Evolutionary conservation across 2,888 invertebrate species (phyloP), one percentile per base, ranked within the genome.

Genomic region (Amblyjoppa proteus): DNA sequence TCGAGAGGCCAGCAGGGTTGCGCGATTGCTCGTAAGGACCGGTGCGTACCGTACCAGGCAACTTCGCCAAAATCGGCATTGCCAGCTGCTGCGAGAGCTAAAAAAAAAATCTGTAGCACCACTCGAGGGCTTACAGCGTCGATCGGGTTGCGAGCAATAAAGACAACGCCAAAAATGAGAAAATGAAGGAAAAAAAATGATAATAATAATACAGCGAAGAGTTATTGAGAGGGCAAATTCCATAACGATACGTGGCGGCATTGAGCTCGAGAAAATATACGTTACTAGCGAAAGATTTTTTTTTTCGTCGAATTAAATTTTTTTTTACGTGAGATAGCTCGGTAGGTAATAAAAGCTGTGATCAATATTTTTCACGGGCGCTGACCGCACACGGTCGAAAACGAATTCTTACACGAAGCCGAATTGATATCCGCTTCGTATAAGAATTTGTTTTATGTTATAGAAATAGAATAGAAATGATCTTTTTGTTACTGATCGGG

Each of bases 41-140:
- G 20, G 20, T 20, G 38, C 41, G 56, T 45, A 20, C 66, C 41
- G 56, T 45, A 20, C 66, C 16, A 31, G 49, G 28, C 31, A 61
- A 13, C 64, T 51, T 64, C 28, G 34, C n/a, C 76, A 38, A 76
- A 68, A 66, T 31, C 76, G 25, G 53, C 66, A 51, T 66, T 68
- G 66, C 75, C 45, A 4, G 64, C 53, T 53, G 41, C 53, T 68
- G 25, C 53, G 53, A 51, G 51, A 51, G 49, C 45, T 41, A 34
- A 34, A 34, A 51, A 45, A 76, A 68, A 51, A 53, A 49, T 53
- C 38, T 66, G 66, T 68, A 76, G 76, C 20, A 66, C 76, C 76
- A 76, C 76, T 76, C 66, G 53, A 76, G 7, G 7, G 34, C 53
- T 66, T n/a, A 51, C 25, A 9, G 61, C 25, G 28, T 64, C 25